These are phyloP conservation scores for Petroica traversi DNA, from an alignment of 2,113 vertebrate species.

Conservation along the genomic window DNA sequence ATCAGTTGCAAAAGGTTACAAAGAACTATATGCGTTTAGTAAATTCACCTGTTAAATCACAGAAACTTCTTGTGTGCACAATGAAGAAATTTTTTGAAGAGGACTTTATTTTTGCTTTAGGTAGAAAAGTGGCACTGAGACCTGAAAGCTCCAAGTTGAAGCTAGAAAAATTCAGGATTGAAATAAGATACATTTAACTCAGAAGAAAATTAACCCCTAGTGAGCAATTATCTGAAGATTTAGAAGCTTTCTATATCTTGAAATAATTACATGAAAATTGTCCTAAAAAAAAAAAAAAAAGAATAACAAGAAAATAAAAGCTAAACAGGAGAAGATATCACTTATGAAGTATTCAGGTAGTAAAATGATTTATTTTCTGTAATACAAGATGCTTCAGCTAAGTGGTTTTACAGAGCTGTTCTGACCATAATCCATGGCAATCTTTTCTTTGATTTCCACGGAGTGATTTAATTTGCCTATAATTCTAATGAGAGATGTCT, in stretches of 20 bases:
- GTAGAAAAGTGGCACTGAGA: background rate
- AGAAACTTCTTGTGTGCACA: background rate
- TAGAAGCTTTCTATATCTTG: background rate
- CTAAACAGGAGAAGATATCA: background rate
- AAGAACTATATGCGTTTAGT: background rate
- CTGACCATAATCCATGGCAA: background rate
- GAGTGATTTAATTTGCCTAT: background rate
- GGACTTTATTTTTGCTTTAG: background rate
- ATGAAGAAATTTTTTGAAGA: background rate
- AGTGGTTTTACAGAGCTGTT: background rate
- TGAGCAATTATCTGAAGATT: background rate
- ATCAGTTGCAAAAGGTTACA: background rate
- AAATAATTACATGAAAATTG: background rate
- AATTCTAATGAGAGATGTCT: background rate
- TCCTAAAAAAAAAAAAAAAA: background rate
- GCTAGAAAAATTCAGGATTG: background rate
- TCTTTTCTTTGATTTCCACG: background rate
- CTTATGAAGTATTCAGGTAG: background rate
- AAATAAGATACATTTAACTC: background rate
- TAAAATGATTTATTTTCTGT: background rate
- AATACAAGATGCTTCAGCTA: background rate
- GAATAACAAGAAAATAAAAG: background rate
- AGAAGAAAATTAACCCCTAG: background rate
- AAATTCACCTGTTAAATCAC: background rate
- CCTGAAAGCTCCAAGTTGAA: background rate